Percentiles rank a stretch among this genome's conserved stretches.
phyloP scores from a whole-genome alignment of 1,140 invertebrate genomes.

The Gonioctena quinquepunctata region DNA sequence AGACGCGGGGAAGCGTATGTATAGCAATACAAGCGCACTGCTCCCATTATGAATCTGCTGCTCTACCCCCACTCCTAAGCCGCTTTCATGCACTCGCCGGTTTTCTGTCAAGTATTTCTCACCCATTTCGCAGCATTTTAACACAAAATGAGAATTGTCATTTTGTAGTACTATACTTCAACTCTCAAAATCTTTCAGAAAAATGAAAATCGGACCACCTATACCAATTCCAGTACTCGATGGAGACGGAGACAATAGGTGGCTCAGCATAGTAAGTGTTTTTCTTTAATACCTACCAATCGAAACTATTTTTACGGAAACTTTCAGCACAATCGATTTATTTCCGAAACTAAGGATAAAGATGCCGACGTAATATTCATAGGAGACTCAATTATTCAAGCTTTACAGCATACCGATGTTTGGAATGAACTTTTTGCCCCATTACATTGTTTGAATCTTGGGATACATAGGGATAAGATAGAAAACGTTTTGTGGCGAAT shows the following conservation, averaged over 20 bases:
- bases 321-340: slow-evolving; percentile 79
- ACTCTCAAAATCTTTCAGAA: too few relatives aligned
- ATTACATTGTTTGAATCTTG: slow-evolving; percentile 87
- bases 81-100: too few relatives aligned
- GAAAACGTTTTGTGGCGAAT: slow-evolving; percentile 89
- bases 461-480: slow-evolving; percentile 84
- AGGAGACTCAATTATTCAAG: slow-evolving; percentile 83
- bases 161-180: too few relatives aligned
- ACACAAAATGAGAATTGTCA: too few relatives aligned
- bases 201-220: too few relatives aligned
- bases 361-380: slow-evolving; percentile 91
- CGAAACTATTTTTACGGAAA: slow-evolving; percentile 7
- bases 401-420: slow-evolving; percentile 76
- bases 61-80: too few relatives aligned
- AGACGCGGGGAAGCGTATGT: too few relatives aligned
- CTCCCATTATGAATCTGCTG: too few relatives aligned
- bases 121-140: too few relatives aligned
- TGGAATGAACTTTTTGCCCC: slow-evolving; percentile 87
- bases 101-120: too few relatives aligned
- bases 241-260: slow-evolving; percentile 52
- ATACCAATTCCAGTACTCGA: slow-evolving; percentile 52
- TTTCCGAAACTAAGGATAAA: slow-evolving; percentile 78
- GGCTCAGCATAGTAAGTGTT: slow-evolving; percentile 54
- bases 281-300: neutral
- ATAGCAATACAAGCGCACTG: too few relatives aligned